phyloP scores from a whole-genome alignment of 2,113 vertebrate species.

The Eclectus roratus region DNA sequence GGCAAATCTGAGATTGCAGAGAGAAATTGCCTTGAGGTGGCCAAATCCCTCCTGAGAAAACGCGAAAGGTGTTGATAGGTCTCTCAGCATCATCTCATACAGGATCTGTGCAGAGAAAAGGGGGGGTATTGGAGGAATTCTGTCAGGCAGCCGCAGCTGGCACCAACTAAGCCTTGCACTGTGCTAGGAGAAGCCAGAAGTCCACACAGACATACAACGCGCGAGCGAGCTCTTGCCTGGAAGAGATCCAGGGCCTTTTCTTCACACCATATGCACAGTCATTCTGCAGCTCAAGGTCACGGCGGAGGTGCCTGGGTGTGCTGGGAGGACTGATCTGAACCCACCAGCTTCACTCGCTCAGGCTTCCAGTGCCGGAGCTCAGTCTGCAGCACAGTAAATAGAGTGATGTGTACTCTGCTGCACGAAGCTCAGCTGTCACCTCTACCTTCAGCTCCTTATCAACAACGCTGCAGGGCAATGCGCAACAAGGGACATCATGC shows the following conservation, averaged over 20 bases:
- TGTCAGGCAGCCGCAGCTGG: slow-evolving; percentile 59
- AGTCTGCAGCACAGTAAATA: not conserved
- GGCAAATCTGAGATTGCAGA: not conserved
- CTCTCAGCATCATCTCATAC: not conserved
- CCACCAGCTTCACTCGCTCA: not conserved
- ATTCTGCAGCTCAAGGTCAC: slow-evolving; percentile 35
- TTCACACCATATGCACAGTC: not conserved
- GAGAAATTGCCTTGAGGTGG: slow-evolving; percentile 29
- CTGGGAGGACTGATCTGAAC: not conserved
- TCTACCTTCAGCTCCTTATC: not conserved
- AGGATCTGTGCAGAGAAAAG: not conserved
- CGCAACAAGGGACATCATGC: not conserved
- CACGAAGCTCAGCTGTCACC: rapidly evolving
- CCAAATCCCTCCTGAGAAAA: slow-evolving; percentile 43
- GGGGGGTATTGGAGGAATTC: slow-evolving; percentile 1
- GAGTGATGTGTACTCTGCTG: not conserved
- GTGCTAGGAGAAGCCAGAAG: slow-evolving; percentile 3
- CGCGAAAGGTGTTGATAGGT: slow-evolving; percentile 2
- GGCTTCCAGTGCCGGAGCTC: not conserved
- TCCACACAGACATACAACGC: not conserved
- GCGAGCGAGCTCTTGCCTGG: not conserved
- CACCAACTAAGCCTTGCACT: not conserved
- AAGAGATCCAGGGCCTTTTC: slow-evolving; percentile 18
- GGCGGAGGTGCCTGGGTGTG: not conserved
- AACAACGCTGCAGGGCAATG: not conserved